Evolutionary conservation across 2,113 vertebrate species (phyloP).

Genomic region (Pomatostomus ruficeps): DNA sequence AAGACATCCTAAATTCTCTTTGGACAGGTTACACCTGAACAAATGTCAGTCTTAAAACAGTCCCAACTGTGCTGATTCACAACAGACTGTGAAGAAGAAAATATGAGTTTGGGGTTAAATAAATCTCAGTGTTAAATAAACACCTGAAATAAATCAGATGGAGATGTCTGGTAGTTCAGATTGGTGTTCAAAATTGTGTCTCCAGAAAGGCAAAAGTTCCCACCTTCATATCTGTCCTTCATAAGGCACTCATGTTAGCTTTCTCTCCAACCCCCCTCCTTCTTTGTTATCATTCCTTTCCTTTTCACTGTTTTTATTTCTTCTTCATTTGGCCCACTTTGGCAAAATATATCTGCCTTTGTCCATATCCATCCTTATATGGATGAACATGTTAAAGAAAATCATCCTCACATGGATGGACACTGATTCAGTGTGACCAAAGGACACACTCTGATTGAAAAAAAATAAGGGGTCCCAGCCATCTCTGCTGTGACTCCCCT

Average conservation of each 20-base stretch:
- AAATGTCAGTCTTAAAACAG: background rate
- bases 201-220: background rate
- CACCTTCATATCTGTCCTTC: background rate
- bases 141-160: background rate
- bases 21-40: background rate
- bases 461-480: accelerated
- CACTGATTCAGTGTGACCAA: background rate
- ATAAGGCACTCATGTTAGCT: background rate
- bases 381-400: background rate
- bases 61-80: background rate
- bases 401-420: background rate
- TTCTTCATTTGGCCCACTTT: background rate
- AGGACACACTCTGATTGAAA: background rate
- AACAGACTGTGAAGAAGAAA: background rate
- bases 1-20: background rate
- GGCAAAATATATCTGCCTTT: background rate
- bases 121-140: background rate
- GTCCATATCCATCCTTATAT: background rate
- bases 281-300: background rate
- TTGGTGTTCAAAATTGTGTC: background rate
- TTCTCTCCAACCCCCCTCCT: background rate
- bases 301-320: background rate
- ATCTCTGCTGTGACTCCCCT: background rate
- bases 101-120: background rate
- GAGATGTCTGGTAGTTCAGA: background rate